Percentiles rank a stretch among this genome's conserved stretches.
Evolutionary conservation across 2,888 invertebrate species (phyloP).

Genomic region (Colletes collaris): DNA sequence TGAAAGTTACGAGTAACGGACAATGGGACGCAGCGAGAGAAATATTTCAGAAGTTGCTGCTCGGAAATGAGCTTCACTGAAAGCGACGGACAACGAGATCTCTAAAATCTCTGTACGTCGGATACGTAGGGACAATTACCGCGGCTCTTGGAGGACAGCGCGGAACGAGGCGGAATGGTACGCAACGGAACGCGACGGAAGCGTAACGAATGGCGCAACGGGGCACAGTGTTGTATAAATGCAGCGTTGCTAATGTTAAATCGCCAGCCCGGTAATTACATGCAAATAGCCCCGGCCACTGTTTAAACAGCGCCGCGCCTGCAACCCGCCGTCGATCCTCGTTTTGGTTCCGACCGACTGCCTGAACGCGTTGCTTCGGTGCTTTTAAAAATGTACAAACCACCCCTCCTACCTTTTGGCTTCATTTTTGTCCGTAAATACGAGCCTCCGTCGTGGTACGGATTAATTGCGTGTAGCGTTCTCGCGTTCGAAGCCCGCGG

Average conservation of each 20-base stretch:
- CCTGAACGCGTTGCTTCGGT: constrained; percentile 52
- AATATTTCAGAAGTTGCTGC: not conserved
- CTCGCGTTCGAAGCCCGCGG: not conserved
- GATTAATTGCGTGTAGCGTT: constrained; percentile 1
- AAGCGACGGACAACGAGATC: constrained; percentile 21
- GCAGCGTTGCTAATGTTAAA: constrained; percentile 76
- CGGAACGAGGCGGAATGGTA: constrained; percentile 42
- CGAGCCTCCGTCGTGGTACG: constrained; percentile 3
- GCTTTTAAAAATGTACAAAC: constrained; percentile 46
- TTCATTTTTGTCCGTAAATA: constrained; percentile 20
- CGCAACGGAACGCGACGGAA: constrained; percentile 61
- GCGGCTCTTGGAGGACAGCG: constrained; percentile 28
- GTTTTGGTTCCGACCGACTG: constrained; percentile 47
- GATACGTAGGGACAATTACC: constrained; percentile 39
- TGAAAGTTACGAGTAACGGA: not conserved
- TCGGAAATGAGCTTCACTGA: constrained; percentile 7
- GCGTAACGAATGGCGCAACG: constrained; percentile 70
- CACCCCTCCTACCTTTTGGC: not conserved
- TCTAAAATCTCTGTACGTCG: constrained; percentile 21
- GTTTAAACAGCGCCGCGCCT: constrained; percentile 72
- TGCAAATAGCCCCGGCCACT: constrained; percentile 74
- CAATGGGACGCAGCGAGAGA: not conserved
- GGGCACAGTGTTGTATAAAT: constrained; percentile 72
- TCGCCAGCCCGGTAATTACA: constrained; percentile 76
- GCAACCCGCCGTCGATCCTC: constrained; percentile 47